Evolutionary conservation across 2,113 vertebrate genomes (phyloP), one percentile per base, ranked within the genome.

Genomic region (Rhea pennata): DNA sequence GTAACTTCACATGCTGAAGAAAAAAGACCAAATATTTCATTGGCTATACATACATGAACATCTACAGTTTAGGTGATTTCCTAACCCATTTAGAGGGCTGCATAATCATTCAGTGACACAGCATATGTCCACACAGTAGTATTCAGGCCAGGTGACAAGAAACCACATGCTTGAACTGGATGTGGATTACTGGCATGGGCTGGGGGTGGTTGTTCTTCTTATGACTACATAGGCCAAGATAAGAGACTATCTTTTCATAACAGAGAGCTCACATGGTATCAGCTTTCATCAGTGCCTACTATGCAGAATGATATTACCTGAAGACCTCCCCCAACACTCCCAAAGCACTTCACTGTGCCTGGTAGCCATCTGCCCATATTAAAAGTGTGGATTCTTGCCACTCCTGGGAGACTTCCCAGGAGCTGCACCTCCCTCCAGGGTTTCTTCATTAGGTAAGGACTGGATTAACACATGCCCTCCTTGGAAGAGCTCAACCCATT

Each of bases 301-400:
- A 21, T 0, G 5, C 9, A 65, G 26, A 33, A 64, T 27, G 29
- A 33, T 5, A 3, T 3, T 36, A 11, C 54, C 54, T 15, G 27
- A 48, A 12, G 31, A 26, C 5, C 40, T 29, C 56, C 48, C 48
- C 65, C 1, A 6, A 24, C 71, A 67, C 31, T 17, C 31, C 42
- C 62, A 54, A 75, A 94, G 42, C n/a, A 39, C 88, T 73, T 44
- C 17, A 10, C 31, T 40, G 19, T 5, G 8, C 15, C 51, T 71
- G 61, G 40, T 17, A 94, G 48, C 31, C 11, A 39, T 67, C 31
- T 31, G 50, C 12, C 58, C 23, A 36, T 33, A 69, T 39, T 5
- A 46, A 58, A 58, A 48, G 46, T 8, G 7, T 48, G 46, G 46
- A 7, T 48, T 48, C 46, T 19, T 19, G 17, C 46, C 46, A 48